Base-by-base conservation (phyloP, 2,797 vertebrate species). In the Tokudaia muenninki region DNA sequence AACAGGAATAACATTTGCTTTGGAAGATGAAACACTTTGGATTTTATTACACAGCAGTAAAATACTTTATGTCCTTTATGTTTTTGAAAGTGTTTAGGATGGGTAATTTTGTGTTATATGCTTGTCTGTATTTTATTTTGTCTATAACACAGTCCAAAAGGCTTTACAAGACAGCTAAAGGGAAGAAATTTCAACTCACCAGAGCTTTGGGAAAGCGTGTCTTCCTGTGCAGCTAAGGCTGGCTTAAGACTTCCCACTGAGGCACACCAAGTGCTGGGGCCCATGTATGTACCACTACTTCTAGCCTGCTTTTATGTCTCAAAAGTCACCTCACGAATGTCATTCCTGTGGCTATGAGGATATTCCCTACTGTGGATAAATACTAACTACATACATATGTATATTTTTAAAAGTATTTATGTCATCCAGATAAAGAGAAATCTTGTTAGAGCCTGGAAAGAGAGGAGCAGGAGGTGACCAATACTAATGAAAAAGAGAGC, bases 341-440 rank as follows among this genome's bases (percentile, higher is more conserved):
- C 55, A 29, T 59, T 90, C 57, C 31, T 31, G 22, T 75, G 83
- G 5, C 75, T 77, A 83, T 59, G 29, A 72, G 6, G 14, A 74
- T 59, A 93, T 88, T 87, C 22, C 72, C 34, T 57, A 34, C 52
- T 84, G 37, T 63, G 83, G 87, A 81, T 82, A 93, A 96, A 93
- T 65, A 80, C 7, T 87, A 82, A 77, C 22, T 86, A 94, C 47
- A 47, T 57, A 83, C 77, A 26, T 59, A 74, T 65, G 91, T 75
- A 52, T 57, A 70, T 37, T 87, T 96, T 87, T 72, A 52, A 92
- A 79, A 72, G 78, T 67, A 74, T 78, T 77, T 92, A 55, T 61
- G 47, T 37, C 80, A 75, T 59, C 67, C 41, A 72, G 55, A 59
- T 70, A 75, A 87, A 55, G 52, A 65, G 67, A 50, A 61, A 41